phyloP scores from a whole-genome alignment of 1,140 invertebrate genomes.

The Asbolus verrucosus region DNA sequence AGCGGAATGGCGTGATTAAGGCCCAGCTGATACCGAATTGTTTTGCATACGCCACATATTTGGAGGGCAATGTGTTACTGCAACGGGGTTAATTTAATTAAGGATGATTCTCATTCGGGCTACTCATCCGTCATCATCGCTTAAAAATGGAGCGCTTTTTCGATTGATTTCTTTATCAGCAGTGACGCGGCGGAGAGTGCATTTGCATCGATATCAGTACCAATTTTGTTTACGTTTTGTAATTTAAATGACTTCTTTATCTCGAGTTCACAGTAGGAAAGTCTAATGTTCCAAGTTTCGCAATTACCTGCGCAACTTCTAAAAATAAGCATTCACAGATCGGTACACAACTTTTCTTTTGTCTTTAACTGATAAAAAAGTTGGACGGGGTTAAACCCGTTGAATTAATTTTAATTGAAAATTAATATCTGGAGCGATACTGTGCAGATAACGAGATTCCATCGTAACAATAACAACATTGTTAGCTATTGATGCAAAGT shows the following conservation, averaged over 20 bases:
- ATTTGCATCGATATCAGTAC: constrained; percentile 33
- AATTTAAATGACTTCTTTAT: constrained; percentile 39
- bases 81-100: constrained; percentile 6
- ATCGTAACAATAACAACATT: too few species aligned
- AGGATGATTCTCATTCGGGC: too few species aligned
- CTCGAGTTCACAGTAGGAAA: constrained; percentile 13
- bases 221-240: constrained; percentile 33
- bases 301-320: constrained; percentile 12
- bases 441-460: too few species aligned
- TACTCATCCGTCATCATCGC: too few species aligned
- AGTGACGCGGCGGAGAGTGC: constrained; percentile 15
- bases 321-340: background rate
- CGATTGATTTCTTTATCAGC: too few species aligned
- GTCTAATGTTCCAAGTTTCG: constrained; percentile 2
- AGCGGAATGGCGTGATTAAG: constrained; percentile 40
- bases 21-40: constrained; percentile 41
- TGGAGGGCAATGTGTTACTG: constrained; percentile 11
- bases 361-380: constrained; percentile 1
- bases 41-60: constrained; percentile 45
- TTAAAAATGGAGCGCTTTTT: too few species aligned
- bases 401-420: constrained; percentile 28
- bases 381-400: background rate
- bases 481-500: too few species aligned
- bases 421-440: constrained; percentile 21
- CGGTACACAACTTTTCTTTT: constrained; percentile 3